These are phyloP conservation scores for Eubasilissa regina DNA, from an alignment of 1,140 invertebrate species.

Conservation along the genomic window DNA sequence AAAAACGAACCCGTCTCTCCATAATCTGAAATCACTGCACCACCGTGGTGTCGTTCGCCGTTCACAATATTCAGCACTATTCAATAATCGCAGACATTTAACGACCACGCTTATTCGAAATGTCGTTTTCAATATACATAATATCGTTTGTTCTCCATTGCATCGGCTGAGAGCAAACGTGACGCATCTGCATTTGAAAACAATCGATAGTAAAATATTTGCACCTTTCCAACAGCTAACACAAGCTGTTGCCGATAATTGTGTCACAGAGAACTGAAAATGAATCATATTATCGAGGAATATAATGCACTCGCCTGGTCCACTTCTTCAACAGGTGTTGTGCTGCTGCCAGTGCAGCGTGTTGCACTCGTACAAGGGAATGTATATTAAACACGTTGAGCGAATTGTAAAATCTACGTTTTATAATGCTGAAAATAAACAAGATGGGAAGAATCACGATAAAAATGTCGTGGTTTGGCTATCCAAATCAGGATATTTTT, in stretches of 20 bases:
- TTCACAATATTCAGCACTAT: not conserved
- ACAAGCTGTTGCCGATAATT: slow-evolving; percentile 12
- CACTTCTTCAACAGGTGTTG: slow-evolving; percentile 3
- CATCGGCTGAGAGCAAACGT: slow-evolving; percentile 9
- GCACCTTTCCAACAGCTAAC: slow-evolving; percentile 1
- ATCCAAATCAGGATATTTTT: too few relatives aligned
- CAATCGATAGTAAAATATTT: slow-evolving; percentile 38
- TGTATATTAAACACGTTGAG: not conserved
- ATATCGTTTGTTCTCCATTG: not conserved
- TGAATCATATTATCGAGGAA: not conserved
- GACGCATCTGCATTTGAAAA: slow-evolving; percentile 31
- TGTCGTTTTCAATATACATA: slow-evolving; percentile 19
- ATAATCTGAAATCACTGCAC: too few relatives aligned
- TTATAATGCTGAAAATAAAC: too few relatives aligned
- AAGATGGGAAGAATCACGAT: too few relatives aligned
- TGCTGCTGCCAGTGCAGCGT: not conserved
- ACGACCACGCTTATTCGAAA: slow-evolving; percentile 31
- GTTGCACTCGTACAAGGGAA: not conserved
- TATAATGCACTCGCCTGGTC: not conserved
- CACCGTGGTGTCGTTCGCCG: too few relatives aligned
- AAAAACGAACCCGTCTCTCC: too few relatives aligned
- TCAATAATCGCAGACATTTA: slow-evolving; percentile 27
- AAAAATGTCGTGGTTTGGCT: too few relatives aligned
- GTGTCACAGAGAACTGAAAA: slow-evolving; percentile 13
- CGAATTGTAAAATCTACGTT: too few relatives aligned